phyloP scores from a whole-genome alignment of 2,888 invertebrate species.

The Metopia argyrocephala region DNA sequence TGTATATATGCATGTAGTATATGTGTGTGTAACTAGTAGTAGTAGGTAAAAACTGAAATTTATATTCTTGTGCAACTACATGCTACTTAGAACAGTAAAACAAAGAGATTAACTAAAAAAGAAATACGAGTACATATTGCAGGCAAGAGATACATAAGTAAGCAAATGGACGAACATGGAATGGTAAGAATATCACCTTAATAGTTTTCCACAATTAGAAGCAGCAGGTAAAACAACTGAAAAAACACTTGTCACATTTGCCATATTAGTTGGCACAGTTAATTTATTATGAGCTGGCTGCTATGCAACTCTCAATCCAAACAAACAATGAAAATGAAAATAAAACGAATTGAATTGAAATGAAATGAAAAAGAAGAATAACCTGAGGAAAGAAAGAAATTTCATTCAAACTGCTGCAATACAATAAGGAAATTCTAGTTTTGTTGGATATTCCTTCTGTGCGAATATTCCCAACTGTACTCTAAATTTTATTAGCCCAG shows the following conservation, averaged over 20 bases:
- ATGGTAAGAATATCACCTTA: constrained; percentile 35
- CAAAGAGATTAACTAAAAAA: not conserved
- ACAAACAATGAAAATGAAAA: constrained; percentile 9
- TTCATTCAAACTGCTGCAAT: constrained; percentile 18
- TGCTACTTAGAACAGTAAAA: not conserved
- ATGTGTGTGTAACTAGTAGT: too few relatives aligned
- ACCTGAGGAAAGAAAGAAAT: not conserved
- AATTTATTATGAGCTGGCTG: constrained; percentile 40
- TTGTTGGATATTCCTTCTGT: not conserved
- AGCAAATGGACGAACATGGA: not conserved
- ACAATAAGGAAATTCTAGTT: constrained; percentile 18
- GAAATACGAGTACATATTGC: not conserved
- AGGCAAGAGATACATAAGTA: not conserved
- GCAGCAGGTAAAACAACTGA: not conserved
- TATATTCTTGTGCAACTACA: not conserved
- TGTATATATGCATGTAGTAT: constrained; percentile 21
- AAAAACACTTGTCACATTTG: constrained; percentile 53
- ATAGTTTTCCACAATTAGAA: constrained; percentile 13
- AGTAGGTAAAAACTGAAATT: constrained; percentile 14
- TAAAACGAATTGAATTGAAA: too few relatives aligned
- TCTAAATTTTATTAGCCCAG: constrained; percentile 52
- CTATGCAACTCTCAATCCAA: constrained; percentile 6
- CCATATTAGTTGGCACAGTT: constrained; percentile 51
- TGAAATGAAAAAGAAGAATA: constrained; percentile 1
- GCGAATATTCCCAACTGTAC: constrained; percentile 36